Conservation (phyloP, 2,888 invertebrate species). For the Trachelus iudaicus region DNA sequence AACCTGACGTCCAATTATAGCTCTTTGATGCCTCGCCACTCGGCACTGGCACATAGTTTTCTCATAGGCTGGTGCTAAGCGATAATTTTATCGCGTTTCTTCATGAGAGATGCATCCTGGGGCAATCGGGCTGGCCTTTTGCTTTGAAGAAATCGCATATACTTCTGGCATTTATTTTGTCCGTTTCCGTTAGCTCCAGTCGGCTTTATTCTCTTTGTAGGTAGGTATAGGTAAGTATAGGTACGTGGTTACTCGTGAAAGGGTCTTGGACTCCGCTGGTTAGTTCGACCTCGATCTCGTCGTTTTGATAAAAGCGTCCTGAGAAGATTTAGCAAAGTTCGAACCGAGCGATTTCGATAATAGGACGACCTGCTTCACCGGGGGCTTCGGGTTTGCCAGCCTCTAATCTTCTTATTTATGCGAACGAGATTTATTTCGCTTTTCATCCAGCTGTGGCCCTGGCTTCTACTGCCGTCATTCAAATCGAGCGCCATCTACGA, state of each 20-base stretch:
- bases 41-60: conserved; percentile 33
- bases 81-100: conserved; percentile 16
- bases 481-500: background rate
- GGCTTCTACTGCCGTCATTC: background rate
- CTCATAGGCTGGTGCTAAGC: conserved; percentile 1
- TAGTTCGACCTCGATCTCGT: background rate
- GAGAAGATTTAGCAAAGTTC: background rate
- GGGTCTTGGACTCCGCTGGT: background rate
- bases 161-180: background rate
- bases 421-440: background rate
- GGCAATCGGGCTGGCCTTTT: conserved; percentile 16
- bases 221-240: background rate
- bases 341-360: background rate
- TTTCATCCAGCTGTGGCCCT: background rate
- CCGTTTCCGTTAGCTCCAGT: background rate
- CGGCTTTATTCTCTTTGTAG: background rate
- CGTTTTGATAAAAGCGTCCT: background rate
- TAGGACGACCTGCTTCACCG: background rate
- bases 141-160: background rate
- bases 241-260: background rate
- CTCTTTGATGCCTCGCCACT: conserved; percentile 55
- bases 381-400: background rate
- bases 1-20: conserved; percentile 62
- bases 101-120: background rate
- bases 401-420: background rate